Evolutionary conservation across 1,140 invertebrate species (phyloP).

Genomic region (Andricus grossulariae): DNA sequence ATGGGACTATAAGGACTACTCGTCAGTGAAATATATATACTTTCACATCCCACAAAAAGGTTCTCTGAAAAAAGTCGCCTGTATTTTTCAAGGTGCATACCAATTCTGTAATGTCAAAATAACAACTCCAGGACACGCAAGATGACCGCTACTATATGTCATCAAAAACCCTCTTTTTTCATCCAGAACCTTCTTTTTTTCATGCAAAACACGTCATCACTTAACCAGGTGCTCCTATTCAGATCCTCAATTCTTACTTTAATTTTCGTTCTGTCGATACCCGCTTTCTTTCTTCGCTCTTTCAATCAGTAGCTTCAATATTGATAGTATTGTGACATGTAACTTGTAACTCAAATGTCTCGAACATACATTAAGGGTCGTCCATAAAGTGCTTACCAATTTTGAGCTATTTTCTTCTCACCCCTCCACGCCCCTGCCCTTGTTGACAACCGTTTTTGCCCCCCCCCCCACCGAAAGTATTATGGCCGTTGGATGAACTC

Average conservation of each 20-base stretch:
- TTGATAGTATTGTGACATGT: no score
- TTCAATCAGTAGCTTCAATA: no score
- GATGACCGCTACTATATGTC: slow-evolving; percentile 22
- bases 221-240: not conserved
- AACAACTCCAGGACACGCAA: slow-evolving; percentile 57
- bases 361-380: no score
- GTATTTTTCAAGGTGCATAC: slow-evolving; percentile 43
- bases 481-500: no score
- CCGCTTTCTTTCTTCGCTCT: no score
- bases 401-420: no score
- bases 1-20: slow-evolving; percentile 32
- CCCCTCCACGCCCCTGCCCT: no score
- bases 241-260: slow-evolving; percentile 46
- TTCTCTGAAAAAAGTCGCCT: slow-evolving; percentile 3
- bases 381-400: no score
- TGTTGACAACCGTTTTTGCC: no score
- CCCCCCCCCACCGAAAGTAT: no score
- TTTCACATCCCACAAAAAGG: slow-evolving; percentile 40
- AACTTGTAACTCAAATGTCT: no score
- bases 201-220: slow-evolving; percentile 34
- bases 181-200: slow-evolving; percentile 34
- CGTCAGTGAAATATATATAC: slow-evolving; percentile 5
- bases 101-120: slow-evolving; percentile 51
- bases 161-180: no score
- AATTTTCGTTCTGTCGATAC: slow-evolving; percentile 15